A percentile compares a stretch with the other conserved stretches of the same genome.
Conservation (phyloP, 2,888 invertebrate genomes). For the Drosophila ezoana region DNA sequence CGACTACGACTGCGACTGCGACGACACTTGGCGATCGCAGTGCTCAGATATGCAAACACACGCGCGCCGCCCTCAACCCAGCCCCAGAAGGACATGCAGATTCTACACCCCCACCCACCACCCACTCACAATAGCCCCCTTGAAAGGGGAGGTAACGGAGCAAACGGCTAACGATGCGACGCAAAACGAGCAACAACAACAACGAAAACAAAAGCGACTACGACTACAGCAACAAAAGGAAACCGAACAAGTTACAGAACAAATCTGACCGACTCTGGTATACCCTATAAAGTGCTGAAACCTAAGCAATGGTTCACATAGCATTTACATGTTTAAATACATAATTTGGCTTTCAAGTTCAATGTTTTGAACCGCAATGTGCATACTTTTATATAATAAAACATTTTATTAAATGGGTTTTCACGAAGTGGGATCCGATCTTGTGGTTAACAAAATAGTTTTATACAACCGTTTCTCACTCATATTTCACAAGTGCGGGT, state of each 20-base stretch:
- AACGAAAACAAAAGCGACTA: constrained; percentile 1
- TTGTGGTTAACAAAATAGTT: no score
- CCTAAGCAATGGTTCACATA: no score
- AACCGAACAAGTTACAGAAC: background rate
- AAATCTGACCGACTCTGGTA: background rate
- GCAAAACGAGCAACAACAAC: constrained; percentile 24
- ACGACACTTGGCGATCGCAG: constrained; percentile 68
- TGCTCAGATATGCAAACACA: constrained; percentile 71
- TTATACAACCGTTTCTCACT: no score
- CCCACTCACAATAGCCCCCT: background rate
- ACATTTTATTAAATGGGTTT: no score
- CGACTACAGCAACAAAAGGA: constrained; percentile 9
- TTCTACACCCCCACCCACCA: background rate
- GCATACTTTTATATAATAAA: no score
- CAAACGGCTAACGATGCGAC: constrained; percentile 13
- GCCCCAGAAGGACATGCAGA: background rate
- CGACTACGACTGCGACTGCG: constrained; percentile 22
- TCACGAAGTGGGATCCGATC: no score
- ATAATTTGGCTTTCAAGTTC: no score
- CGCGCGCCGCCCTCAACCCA: constrained; percentile 33
- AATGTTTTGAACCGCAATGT: no score
- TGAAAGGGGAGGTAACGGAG: background rate
- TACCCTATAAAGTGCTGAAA: background rate
- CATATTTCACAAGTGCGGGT: no score
- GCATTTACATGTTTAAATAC: no score